These are phyloP conservation scores for Pipra filicauda DNA, from an alignment of 2,113 vertebrate genomes.

Conservation along the genomic window DNA sequence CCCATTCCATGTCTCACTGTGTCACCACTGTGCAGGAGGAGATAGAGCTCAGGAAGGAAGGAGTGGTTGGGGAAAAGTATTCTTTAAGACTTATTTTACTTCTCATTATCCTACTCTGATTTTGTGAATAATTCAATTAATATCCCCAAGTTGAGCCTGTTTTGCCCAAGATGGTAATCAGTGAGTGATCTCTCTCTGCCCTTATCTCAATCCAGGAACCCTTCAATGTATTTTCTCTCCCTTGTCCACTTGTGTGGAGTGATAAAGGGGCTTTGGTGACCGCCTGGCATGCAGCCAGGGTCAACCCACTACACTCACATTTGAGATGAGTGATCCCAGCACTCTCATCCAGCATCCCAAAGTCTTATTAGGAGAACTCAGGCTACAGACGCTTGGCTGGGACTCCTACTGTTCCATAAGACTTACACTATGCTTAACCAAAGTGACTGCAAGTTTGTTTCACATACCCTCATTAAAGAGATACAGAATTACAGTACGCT, in stretches of 20 bases:
- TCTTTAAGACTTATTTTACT: neutral
- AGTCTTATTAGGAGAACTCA: neutral
- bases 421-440: neutral
- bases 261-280: neutral
- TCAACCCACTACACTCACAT: neutral
- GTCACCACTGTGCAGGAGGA: neutral
- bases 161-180: accelerated
- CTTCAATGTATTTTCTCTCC: neutral
- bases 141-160: neutral
- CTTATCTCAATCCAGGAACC: neutral
- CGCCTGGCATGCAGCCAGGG: neutral
- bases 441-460: neutral
- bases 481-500: neutral
- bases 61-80: accelerated
- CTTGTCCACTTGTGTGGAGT: neutral
- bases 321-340: neutral
- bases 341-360: neutral
- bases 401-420: neutral
- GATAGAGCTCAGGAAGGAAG: neutral
- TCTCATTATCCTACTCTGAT: neutral
- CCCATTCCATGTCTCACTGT: neutral
- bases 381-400: neutral
- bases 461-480: neutral
- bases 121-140: neutral
- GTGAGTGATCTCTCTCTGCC: neutral